These are phyloP conservation scores for Octodonta nipae DNA, from an alignment of 2,888 invertebrate species.

Conservation along the genomic window DNA sequence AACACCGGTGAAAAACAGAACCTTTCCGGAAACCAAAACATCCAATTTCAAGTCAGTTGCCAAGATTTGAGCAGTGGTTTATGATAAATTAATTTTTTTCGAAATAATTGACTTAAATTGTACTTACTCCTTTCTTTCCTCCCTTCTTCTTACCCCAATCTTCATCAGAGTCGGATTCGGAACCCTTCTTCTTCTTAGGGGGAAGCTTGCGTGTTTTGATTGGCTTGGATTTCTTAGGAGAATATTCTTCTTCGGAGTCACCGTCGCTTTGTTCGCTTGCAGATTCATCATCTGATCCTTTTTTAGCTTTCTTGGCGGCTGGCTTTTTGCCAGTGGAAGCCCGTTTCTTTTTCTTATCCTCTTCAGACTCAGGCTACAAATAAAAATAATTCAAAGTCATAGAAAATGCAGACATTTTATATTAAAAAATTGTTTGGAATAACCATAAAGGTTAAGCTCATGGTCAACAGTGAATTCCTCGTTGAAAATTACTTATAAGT, in stretches of 20 bases:
- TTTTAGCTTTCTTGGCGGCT: conserved; percentile 39
- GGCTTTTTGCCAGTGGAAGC: conserved; percentile 39
- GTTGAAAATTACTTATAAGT: too few species aligned
- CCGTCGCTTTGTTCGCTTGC: conserved; percentile 39
- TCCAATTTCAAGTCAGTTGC: too few species aligned
- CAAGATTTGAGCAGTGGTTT: too few species aligned
- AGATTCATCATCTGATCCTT: conserved; percentile 39
- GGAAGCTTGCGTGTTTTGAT: conserved; percentile 41
- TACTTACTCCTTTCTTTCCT: conserved; percentile 33
- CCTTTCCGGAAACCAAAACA: too few species aligned
- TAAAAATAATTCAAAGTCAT: conserved; percentile 9
- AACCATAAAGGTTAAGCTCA: too few species aligned
- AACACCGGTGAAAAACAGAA: too few species aligned
- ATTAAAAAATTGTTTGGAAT: too few species aligned
- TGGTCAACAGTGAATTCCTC: too few species aligned
- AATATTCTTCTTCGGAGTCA: conserved; percentile 46
- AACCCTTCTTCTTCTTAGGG: conserved; percentile 52
- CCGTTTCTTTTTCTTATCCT: conserved; percentile 46
- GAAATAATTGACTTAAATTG: too few species aligned
- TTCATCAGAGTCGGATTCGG: conserved; percentile 54
- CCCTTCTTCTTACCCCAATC: conserved; percentile 51
- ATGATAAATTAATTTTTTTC: too few species aligned
- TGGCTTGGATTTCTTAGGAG: conserved; percentile 42
- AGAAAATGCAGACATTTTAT: too few species aligned
- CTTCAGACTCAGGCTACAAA: conserved; percentile 33